Evolutionary conservation across 2,888 invertebrate species (phyloP).

Genomic region (Athetis lepigone): DNA sequence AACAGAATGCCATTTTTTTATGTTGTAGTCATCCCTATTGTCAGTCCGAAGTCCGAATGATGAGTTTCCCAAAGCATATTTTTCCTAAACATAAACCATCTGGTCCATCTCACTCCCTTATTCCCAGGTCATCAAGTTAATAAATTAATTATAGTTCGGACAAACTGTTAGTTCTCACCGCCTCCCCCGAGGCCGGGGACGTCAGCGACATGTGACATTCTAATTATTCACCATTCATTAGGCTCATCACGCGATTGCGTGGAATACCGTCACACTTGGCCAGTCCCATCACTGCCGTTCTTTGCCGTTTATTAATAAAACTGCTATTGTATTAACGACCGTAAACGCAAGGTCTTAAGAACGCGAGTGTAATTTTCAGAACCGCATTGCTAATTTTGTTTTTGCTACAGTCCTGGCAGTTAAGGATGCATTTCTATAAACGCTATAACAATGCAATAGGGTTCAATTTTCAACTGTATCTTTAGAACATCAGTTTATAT

Average conservation of each 20-base stretch:
- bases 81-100: constrained; percentile 30
- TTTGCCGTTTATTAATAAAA: constrained; percentile 22
- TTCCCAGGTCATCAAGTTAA: constrained; percentile 52
- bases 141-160: constrained; percentile 43
- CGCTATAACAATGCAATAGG: constrained; percentile 36
- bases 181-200: constrained; percentile 65
- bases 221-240: constrained; percentile 82
- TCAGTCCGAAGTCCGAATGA: too few relatives aligned
- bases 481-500: constrained; percentile 11
- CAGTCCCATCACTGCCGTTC: constrained; percentile 62
- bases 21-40: too few relatives aligned
- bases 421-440: constrained; percentile 29
- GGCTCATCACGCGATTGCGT: constrained; percentile 83
- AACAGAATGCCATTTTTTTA: too few relatives aligned
- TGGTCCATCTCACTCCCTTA: constrained; percentile 35
- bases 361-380: background rate
- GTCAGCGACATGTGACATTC: constrained; percentile 81
- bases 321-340: constrained; percentile 47
- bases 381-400: constrained; percentile 14
- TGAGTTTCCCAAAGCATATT: constrained; percentile 21
- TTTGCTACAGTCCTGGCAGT: constrained; percentile 41
- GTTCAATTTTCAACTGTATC: constrained; percentile 42
- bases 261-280: constrained; percentile 81
- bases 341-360: constrained; percentile 18
- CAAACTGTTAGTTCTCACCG: constrained; percentile 71